Evolutionary conservation across 1,140 invertebrate species (phyloP), one percentile per base, ranked within the genome.

Genomic region (Sminthurides bifidus): DNA sequence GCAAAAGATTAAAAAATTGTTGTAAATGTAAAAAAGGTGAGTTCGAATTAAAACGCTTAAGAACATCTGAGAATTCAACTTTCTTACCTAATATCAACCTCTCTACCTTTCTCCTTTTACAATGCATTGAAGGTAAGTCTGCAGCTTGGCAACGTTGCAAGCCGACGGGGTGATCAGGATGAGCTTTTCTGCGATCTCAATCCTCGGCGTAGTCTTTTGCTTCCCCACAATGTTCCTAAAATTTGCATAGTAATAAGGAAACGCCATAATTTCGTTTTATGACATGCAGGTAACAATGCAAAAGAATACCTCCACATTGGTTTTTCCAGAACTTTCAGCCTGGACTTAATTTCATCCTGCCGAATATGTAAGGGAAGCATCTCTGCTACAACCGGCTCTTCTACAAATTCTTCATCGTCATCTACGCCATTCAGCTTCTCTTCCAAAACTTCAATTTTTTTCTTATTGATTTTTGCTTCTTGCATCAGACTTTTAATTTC

Each of bases 401-500:
- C 46, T 21, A 33, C 46, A 33, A 49, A 21, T 17, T 31, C 29
- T 4, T 6, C 29, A 19, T 49, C 46, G 8, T 6, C 31, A 19
- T 49, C 46, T 4, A 6, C 4, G 17, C 5, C 31, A 10, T 33
- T 31, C 27, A 49, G 23, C 21, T 31, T 10, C 31, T 49, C 46
- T 26, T 49, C 46, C 14, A 49, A 35, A 4, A 10, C 24, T 12
- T 19, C 17, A n/a, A 49, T 49, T 49, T 33, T 49, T 12, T 33
- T 21, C 17, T 49, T 27, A 49, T 49, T 49, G 17, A 3, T 3
- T 26, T 49, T 49, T 6, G 46, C 46, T 49, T 49, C 27, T 31
- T 26, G 27, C 31, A 49, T 49, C 26, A 49, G 21, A 31, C 8
- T 8, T 3, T 12, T 5, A 33, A 49, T 35, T 49, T 49, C 46